Conservation (phyloP, 2,888 invertebrate species). For the Lamellibrachia columna region DNA sequence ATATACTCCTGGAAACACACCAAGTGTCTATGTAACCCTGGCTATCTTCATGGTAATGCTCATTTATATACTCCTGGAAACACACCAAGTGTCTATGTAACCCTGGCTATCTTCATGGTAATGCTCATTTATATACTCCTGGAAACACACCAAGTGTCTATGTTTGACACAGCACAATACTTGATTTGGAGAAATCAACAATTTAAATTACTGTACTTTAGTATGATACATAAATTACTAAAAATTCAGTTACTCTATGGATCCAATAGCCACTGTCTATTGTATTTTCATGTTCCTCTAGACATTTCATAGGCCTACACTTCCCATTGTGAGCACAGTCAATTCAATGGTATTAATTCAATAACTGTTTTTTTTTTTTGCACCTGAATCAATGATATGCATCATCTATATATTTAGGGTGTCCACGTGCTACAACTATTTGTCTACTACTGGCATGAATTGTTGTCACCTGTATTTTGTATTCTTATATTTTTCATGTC, state of each 20-base stretch:
- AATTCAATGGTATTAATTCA: too few species aligned
- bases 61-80: constrained; percentile 85
- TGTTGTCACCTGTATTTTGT: too few species aligned
- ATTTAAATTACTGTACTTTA: not conserved
- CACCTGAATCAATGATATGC: too few species aligned
- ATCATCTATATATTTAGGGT: too few species aligned
- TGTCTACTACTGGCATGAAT: too few species aligned
- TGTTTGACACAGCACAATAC: not conserved
- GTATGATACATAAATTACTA: too few species aligned
- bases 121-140: constrained; percentile 93
- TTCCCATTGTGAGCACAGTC: not conserved
- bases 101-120: constrained; percentile 89
- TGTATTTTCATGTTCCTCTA: not conserved
- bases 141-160: constrained; percentile 42
- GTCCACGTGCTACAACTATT: too few species aligned
- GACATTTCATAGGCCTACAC: not conserved
- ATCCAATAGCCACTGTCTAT: not conserved
- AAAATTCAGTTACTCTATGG: not conserved
- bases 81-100: constrained; percentile 67
- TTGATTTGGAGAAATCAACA: not conserved
- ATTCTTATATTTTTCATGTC: too few species aligned
- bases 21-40: constrained; percentile 68
- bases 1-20: constrained; percentile 80
- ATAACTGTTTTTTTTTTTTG: too few species aligned
- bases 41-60: constrained; percentile 94